Evolutionary conservation across 2,797 vertebrate genomes (phyloP).

Genomic region (Tachyglossus aculeatus): DNA sequence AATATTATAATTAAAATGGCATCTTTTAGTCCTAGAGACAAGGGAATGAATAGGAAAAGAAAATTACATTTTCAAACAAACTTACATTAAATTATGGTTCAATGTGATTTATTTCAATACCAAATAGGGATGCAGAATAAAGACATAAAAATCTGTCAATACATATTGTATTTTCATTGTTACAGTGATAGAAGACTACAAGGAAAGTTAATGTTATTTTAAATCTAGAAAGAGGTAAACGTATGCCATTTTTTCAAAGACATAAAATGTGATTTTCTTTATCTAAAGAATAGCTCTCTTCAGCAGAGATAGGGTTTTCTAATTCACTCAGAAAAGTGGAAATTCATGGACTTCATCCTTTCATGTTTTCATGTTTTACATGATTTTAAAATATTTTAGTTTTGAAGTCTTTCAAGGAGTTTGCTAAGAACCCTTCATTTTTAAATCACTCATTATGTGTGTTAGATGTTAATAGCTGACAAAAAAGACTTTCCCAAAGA

Average conservation of each 20-base stretch:
- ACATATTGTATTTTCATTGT: constrained; percentile 1
- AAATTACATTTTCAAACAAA: neutral
- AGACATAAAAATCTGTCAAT: neutral
- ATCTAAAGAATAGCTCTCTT: too few relatives aligned
- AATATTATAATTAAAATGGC: constrained; percentile 38
- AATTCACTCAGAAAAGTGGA: too few relatives aligned
- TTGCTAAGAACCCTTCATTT: too few relatives aligned
- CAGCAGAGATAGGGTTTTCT: neutral
- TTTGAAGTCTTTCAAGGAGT: neutral
- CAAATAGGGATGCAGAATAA: neutral
- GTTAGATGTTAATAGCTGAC: too few relatives aligned
- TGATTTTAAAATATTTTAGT: neutral
- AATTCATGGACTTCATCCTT: neutral
- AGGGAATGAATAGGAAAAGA: constrained; percentile 1
- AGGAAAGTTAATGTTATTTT: constrained; percentile 9
- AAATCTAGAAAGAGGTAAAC: neutral
- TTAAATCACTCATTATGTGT: too few relatives aligned
- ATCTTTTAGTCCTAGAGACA: constrained; percentile 15
- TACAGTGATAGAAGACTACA: neutral
- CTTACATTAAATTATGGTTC: neutral
- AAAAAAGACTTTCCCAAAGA: too few relatives aligned
- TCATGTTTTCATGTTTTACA: neutral
- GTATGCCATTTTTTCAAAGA: neutral
- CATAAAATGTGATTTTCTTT: neutral
- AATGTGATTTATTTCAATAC: constrained; percentile 27